These are phyloP conservation scores for Alloscopus bannaensis DNA, from an alignment of 2,888 invertebrate genomes.

Conservation along the genomic window DNA sequence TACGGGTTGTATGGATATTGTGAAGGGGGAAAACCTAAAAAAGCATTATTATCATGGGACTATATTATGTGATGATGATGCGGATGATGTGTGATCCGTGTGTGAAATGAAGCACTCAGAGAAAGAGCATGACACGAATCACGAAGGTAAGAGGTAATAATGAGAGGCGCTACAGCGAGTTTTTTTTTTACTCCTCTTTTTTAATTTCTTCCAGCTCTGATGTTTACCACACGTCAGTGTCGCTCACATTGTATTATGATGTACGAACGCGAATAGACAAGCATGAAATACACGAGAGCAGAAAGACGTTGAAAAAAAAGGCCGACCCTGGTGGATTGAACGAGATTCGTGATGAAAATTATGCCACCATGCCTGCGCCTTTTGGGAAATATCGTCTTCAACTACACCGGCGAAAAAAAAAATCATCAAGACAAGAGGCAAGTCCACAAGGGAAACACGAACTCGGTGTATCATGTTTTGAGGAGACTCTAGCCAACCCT, in stretches of 20 bases:
- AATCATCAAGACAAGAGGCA: constrained; percentile 6
- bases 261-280: constrained; percentile 46
- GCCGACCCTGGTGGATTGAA: constrained; percentile 45
- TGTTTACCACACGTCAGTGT: constrained; percentile 24
- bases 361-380: constrained; percentile 50
- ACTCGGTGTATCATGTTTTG: constrained; percentile 25
- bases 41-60: no score
- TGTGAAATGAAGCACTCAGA: constrained; percentile 35
- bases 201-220: no score
- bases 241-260: constrained; percentile 51
- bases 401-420: neutral
- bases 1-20: no score
- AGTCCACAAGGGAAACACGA: constrained; percentile 21
- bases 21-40: no score
- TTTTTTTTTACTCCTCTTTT: no score
- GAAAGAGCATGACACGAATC: no score
- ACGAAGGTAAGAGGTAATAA: no score
- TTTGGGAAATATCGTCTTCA: no score
- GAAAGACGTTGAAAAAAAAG: constrained; percentile 50
- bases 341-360: constrained; percentile 54
- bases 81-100: constrained; percentile 37
- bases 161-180: no score
- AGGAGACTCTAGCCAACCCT: constrained; percentile 8
- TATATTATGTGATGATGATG: constrained; percentile 31
- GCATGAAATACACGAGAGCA: constrained; percentile 34